Evolutionary conservation across 2,797 vertebrate genomes (phyloP).

Genomic region (Acestrorhynchus altus): DNA sequence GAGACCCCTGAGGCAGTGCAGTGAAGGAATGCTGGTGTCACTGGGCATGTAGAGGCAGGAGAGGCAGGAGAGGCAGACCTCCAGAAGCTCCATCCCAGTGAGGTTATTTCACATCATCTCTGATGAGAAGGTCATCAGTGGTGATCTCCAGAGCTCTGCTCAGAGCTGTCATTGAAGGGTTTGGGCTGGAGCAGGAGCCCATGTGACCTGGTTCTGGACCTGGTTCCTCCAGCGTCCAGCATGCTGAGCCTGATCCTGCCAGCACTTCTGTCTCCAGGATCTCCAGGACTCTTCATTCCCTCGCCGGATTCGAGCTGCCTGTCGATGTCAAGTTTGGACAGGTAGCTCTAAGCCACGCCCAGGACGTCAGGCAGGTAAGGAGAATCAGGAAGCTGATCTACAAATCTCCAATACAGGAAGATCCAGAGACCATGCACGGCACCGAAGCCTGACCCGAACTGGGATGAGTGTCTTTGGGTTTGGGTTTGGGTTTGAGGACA

Average conservation of each 20-base stretch:
- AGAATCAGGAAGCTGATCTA: slow-evolving; percentile 38
- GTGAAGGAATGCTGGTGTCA: slow-evolving; percentile 19
- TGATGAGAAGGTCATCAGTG: background rate
- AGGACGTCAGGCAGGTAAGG: slow-evolving; percentile 30
- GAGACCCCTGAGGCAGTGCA: background rate
- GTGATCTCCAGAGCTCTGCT: too few species aligned
- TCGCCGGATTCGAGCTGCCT: background rate
- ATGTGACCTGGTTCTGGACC: too few species aligned
- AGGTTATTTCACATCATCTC: background rate
- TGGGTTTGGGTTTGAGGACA: background rate
- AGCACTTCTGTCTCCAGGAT: background rate
- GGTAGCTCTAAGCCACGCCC: slow-evolving; percentile 43
- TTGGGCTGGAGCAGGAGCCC: too few species aligned
- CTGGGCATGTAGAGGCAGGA: slow-evolving; percentile 41
- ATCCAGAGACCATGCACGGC: slow-evolving; percentile 2
- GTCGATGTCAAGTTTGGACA: slow-evolving; percentile 45
- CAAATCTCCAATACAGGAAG: background rate
- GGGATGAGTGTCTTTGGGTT: background rate
- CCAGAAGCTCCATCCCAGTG: background rate
- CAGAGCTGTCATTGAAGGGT: too few species aligned
- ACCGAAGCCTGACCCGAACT: background rate
- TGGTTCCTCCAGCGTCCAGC: too few species aligned
- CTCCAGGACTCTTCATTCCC: too few species aligned
- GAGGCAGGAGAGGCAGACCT: background rate
- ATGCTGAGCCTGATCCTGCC: background rate